phyloP scores from a whole-genome alignment of 2,888 invertebrate genomes.

The Invenusta paracnida region DNA sequence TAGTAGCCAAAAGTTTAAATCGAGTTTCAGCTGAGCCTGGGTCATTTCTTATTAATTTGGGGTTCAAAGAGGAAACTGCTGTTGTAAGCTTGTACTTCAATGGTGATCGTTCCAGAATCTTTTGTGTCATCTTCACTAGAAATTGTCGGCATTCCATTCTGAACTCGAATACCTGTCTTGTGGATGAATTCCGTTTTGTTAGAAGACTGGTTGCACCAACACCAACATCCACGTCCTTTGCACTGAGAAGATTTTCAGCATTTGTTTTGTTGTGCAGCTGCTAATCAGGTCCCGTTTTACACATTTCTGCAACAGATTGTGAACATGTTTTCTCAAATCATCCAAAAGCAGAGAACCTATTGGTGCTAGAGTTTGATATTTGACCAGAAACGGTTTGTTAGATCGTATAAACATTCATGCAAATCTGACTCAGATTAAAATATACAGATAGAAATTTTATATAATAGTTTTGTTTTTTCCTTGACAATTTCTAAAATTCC shows the following conservation, averaged over 20 bases:
- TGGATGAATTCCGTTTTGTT: neutral
- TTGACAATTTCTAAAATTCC: neutral
- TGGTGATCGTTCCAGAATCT: too few relatives aligned
- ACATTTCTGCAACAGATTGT: too few relatives aligned
- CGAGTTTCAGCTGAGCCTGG: neutral
- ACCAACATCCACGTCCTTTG: neutral
- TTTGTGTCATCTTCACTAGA: too few relatives aligned
- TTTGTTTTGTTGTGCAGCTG: neutral
- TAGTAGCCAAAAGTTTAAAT: neutral
- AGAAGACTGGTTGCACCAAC: neutral
- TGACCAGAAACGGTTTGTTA: neutral
- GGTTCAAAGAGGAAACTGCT: neutral
- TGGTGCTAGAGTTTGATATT: neutral
- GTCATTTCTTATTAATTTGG: neutral
- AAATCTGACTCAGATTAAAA: constrained; percentile 13
- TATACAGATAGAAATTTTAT: constrained; percentile 26
- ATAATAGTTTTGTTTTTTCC: constrained; percentile 21
- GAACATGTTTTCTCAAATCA: neutral
- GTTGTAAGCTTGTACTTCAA: neutral
- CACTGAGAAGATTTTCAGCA: neutral
- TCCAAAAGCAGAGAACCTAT: neutral
- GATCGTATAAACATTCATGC: neutral
- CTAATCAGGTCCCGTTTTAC: too few relatives aligned
- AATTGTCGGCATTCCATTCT: neutral
- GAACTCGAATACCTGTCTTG: neutral